Conservation (phyloP, 1,140 invertebrate species). For the Cherax quadricarinatus region DNA sequence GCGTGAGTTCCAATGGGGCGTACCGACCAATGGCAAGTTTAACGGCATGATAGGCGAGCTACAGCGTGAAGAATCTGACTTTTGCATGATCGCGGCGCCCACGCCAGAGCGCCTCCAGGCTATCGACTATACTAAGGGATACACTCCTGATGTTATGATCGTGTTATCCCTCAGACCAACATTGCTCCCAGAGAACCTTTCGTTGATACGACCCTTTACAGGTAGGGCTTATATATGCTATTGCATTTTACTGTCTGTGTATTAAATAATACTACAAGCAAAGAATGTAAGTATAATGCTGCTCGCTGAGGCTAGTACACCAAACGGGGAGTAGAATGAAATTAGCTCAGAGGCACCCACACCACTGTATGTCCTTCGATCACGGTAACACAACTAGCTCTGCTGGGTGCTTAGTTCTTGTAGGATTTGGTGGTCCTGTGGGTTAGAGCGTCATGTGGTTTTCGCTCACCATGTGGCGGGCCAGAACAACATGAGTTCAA, state of each 20-base stretch:
- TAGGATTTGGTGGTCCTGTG: too few relatives aligned
- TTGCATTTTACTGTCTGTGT: background rate
- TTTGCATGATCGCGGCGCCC: constrained; percentile 15
- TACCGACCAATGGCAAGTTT: constrained; percentile 6
- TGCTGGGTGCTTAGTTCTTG: too few relatives aligned
- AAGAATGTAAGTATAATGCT: too few relatives aligned
- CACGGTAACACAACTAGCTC: too few relatives aligned
- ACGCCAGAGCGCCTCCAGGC: background rate
- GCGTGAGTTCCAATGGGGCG: background rate
- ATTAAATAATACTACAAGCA: background rate
- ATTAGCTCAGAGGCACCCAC: too few relatives aligned
- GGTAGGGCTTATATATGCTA: background rate
- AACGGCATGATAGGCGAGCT: constrained; percentile 26
- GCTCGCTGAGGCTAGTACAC: too few relatives aligned
- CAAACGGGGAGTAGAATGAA: too few relatives aligned
- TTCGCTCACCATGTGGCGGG: too few relatives aligned
- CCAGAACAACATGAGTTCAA: too few relatives aligned
- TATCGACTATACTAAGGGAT: background rate
- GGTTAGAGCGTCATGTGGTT: too few relatives aligned
- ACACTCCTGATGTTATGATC: constrained; percentile 5
- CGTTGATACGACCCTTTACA: constrained; percentile 7
- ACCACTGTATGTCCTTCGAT: too few relatives aligned
- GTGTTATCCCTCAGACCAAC: background rate
- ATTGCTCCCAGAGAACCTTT: background rate
- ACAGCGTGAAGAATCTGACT: constrained; percentile 10